Base-by-base conservation (phyloP, 2,888 invertebrate genomes). In the Baccha elongata region DNA sequence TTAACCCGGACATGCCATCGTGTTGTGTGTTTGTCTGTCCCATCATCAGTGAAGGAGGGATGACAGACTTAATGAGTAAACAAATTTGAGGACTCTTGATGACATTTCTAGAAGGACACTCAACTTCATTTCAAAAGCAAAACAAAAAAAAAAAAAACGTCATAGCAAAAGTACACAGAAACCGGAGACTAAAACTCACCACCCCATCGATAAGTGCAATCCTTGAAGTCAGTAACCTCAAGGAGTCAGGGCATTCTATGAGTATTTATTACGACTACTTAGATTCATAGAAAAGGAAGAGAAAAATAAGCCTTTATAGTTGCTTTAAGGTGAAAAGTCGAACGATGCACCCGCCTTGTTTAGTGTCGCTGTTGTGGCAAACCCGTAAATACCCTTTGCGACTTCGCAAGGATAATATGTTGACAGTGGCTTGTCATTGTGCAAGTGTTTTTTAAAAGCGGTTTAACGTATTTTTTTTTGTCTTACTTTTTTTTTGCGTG, bases 141-240 rank as follows among this genome's bases (percentile, higher is more conserved):
- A 26, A 21, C 4, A 46, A 15, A 23, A 58, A 15, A 5, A 11
- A 40, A 17, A 60, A 74, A 65, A 52, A 32, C 35, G 17, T 42
- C 52, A 40, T 48, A 62, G 44, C 26, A 19, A 21, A 8, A 13
- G 44, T 3, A 55, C 55, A 44, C 42, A 4, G 15, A 50, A 32
- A 7, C 55, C 13, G 13, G 19, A 21, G 37, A 15, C 10, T 21
- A 5, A 13, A 26, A 1, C 3, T 13, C 17, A 19, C n/a, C 53
- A 23, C 48, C 52, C 40, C 48, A 29, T 71, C 71, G 55, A 73
- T 76, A 68, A 78, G 55, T 73, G 83, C 72, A 67, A 68, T 73
- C 67, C 67, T 73, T 73, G 58, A 72, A 83, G 83, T 83, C 83
- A 83, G 83, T 83, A 83, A 83, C 83, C 83, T 83, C 78, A 83